Base-by-base conservation (phyloP, 2,113 vertebrate species). In the Noturus placidus region DNA sequence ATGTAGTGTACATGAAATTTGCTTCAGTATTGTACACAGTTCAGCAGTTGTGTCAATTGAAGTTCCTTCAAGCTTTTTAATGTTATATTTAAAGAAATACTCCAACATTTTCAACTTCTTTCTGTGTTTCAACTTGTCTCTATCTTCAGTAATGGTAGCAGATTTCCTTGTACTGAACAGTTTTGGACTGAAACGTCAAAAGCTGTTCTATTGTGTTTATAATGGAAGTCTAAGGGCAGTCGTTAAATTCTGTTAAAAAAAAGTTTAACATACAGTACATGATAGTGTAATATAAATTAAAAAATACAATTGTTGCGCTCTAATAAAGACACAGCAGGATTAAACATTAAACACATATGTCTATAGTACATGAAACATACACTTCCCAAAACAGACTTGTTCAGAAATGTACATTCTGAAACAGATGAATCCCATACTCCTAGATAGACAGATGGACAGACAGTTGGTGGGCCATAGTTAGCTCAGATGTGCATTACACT, bases 401-500 rank as follows among this genome's bases (percentile, higher is more conserved):
- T 78, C 88, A 84, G 85, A 84, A 74, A 69, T 61, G 33, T 85
- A 76, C 74, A 79, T 19, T 50, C 56, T 69, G 78, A 83, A 86
- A 35, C 56, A 74, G 11, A 15, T 33, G 79, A 83, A 89, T 46
- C 52, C 70, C 38, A 59, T 35, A 52, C 78, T 57, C 25, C 27
- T 19, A 79, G 67, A 77, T 50, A 88, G 63, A 82, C 88, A 86
- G 77, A 86, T 84, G 76, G 85, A 89, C 80, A 87, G 85, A 82
- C 82, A 81, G 72, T 85, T 84, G 86, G 89, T 86, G 85, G 89
- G 82, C 82, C 69, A 42, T 30, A 74, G 86, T 88, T 85, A 88
- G 83, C 84, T 77, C 65, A 35, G 85, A 88, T 88, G 87, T 84
- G 83, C 82, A 67, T 86, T 85, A 80, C 79, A 81, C 86, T 70